phyloP scores from a whole-genome alignment of 2,888 invertebrate genomes.

The Lacanobia wlatinum region DNA sequence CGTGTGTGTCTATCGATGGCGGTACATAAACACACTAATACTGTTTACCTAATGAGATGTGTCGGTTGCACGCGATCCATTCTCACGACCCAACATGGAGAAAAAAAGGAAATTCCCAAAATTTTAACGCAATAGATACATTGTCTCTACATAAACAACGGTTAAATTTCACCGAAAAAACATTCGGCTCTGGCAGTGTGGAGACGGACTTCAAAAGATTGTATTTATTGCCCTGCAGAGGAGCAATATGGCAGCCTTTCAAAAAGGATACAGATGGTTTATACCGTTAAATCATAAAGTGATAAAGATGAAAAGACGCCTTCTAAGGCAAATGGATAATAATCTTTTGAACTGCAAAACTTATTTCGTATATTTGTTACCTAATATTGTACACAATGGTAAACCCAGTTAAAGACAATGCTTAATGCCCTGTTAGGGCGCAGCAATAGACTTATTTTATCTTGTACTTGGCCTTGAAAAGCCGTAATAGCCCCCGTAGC shows the following conservation, averaged over 20 bases:
- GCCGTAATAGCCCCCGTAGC: too few species aligned
- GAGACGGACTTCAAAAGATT: slow-evolving; percentile 64
- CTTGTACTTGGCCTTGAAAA: too few species aligned
- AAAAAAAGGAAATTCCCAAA: slow-evolving; percentile 83
- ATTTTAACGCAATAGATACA: slow-evolving; percentile 87
- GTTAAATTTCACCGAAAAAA: slow-evolving; percentile 83
- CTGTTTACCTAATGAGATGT: slow-evolving; percentile 87
- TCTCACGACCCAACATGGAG: slow-evolving; percentile 86
- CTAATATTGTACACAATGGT: too few species aligned
- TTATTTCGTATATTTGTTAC: too few species aligned
- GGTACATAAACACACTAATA: slow-evolving; percentile 80
- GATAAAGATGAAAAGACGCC: slow-evolving; percentile 3
- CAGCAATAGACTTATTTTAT: background rate
- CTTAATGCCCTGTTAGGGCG: too few species aligned
- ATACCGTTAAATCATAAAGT: slow-evolving; percentile 16
- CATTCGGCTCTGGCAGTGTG: slow-evolving; percentile 68
- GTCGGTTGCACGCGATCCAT: slow-evolving; percentile 83
- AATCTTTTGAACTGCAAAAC: background rate
- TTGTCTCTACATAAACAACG: slow-evolving; percentile 87
- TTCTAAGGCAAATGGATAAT: too few species aligned
- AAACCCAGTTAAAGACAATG: too few species aligned
- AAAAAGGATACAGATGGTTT: slow-evolving; percentile 1
- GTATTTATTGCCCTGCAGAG: slow-evolving; percentile 1
- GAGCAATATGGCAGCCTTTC: background rate
- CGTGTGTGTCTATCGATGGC: slow-evolving; percentile 61